These are phyloP conservation scores for Hirtodrosophila duncani DNA, from an alignment of 2,888 invertebrate genomes.

Conservation along the genomic window DNA sequence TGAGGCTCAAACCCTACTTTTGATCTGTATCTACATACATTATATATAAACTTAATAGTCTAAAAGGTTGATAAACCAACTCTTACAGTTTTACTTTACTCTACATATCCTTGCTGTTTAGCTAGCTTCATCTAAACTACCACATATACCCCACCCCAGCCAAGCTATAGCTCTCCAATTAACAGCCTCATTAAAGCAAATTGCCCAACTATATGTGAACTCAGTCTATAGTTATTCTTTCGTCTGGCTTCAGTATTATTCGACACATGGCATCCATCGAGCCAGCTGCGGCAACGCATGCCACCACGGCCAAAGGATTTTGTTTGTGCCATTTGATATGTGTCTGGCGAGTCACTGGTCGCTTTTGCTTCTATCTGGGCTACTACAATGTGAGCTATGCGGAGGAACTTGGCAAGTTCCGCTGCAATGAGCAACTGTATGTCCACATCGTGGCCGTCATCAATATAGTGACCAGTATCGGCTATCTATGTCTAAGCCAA, in stretches of 20 bases:
- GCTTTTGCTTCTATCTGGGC: slow-evolving; percentile 41
- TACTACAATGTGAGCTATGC: slow-evolving; percentile 41
- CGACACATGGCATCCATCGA: slow-evolving; percentile 19
- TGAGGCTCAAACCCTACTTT: too few relatives aligned
- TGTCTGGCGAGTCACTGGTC: slow-evolving; percentile 37
- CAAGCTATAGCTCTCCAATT: too few relatives aligned
- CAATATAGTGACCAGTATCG: slow-evolving; percentile 12
- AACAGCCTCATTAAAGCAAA: too few relatives aligned
- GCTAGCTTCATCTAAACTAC: too few relatives aligned
- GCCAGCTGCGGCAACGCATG: slow-evolving; percentile 9
- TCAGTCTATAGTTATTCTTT: neutral
- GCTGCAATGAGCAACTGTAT: slow-evolving; percentile 45
- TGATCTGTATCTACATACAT: too few relatives aligned
- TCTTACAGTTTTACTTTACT: too few relatives aligned
- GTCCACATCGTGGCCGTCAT: slow-evolving; percentile 36
- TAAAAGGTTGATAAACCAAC: too few relatives aligned
- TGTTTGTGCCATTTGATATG: slow-evolving; percentile 49
- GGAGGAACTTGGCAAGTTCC: slow-evolving; percentile 12
- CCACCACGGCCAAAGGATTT: slow-evolving; percentile 32
- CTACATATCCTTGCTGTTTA: too few relatives aligned
- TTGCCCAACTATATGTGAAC: too few relatives aligned
- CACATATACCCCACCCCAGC: too few relatives aligned
- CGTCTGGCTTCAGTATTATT: slow-evolving; percentile 25
- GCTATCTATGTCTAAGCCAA: slow-evolving; percentile 38
- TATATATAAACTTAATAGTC: too few relatives aligned